Conservation (phyloP, 2,888 invertebrate genomes). For the Epinotia ramella region DNA sequence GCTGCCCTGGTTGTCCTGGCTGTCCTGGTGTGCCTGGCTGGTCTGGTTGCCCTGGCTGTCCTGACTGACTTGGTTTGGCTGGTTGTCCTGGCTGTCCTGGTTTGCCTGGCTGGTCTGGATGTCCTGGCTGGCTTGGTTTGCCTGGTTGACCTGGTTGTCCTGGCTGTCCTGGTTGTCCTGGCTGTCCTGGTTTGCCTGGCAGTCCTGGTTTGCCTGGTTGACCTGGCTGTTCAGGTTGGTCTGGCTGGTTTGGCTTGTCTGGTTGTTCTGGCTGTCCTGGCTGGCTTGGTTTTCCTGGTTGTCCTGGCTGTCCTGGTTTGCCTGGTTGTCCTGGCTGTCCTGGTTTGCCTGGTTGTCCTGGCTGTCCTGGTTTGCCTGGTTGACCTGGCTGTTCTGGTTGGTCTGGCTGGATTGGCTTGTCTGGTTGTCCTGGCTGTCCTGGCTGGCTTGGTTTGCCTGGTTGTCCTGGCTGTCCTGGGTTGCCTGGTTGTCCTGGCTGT, state of each 20-base stretch:
- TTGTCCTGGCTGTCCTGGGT: not conserved
- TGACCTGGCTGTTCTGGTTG: not conserved
- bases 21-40: not conserved
- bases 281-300: not conserved
- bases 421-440: slow-evolving; percentile 5
- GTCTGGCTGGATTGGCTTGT: not conserved
- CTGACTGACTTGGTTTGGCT: not conserved
- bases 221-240: slow-evolving; percentile 37
- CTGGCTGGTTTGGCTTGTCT: slow-evolving; percentile 40
- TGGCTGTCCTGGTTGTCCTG: slow-evolving; percentile 57
- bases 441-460: not conserved
- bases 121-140: not conserved
- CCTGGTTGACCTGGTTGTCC: slow-evolving; percentile 18
- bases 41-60: not conserved
- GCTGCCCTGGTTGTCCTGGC: not conserved
- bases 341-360: not conserved
- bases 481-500: not conserved
- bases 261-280: slow-evolving; percentile 49
- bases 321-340: not conserved
- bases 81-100: not conserved
- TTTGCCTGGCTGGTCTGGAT: not conserved
- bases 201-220: slow-evolving; percentile 50
- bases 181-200: slow-evolving; percentile 44
- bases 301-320: not conserved
- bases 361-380: not conserved